These are phyloP conservation scores for Hoplostethus atlanticus DNA, from an alignment of 2,797 vertebrate genomes.

Conservation along the genomic window DNA sequence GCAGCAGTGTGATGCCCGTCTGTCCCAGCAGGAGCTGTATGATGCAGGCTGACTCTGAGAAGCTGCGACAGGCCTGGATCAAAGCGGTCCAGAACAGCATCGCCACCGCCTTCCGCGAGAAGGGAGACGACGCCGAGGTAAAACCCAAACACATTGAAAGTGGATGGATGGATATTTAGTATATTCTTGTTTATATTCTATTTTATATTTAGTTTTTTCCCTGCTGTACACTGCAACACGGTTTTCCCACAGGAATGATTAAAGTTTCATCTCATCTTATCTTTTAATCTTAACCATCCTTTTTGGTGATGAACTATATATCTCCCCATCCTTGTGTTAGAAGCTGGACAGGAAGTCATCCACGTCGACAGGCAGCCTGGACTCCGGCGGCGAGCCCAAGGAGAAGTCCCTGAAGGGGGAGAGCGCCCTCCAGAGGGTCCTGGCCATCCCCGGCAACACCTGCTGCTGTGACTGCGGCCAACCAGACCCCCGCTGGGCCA, in stretches of 20 bases:
- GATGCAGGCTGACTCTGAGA: conserved; percentile 98
- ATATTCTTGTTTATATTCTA: too few species aligned
- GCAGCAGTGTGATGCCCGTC: conserved; percentile 43
- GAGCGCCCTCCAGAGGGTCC: conserved; percentile 92
- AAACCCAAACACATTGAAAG: conserved; percentile 40
- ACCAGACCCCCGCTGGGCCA: conserved; percentile 96
- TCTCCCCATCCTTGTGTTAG: conserved; percentile 62
- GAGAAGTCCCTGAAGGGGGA: conserved; percentile 94
- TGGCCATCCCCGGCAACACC: conserved; percentile 91
- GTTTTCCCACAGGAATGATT: too few species aligned
- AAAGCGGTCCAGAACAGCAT: conserved; percentile 98
- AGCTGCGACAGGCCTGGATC: conserved; percentile 97
- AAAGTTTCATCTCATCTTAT: neutral
- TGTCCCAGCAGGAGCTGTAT: conserved; percentile 92
- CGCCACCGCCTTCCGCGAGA: conserved; percentile 96
- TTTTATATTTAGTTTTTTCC: too few species aligned
- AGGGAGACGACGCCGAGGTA: conserved; percentile 93
- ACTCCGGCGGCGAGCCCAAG: conserved; percentile 90
- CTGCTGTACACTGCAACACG: too few species aligned
- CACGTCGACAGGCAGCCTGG: conserved; percentile 92
- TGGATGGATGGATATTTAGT: neutral
- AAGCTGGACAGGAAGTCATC: conserved; percentile 95
- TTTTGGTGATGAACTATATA: neutral
- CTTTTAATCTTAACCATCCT: too few species aligned
- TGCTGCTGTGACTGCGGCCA: conserved; percentile 96